These are phyloP conservation scores for Amphipyra berbera DNA, from an alignment of 2,888 invertebrate genomes.

Conservation along the genomic window DNA sequence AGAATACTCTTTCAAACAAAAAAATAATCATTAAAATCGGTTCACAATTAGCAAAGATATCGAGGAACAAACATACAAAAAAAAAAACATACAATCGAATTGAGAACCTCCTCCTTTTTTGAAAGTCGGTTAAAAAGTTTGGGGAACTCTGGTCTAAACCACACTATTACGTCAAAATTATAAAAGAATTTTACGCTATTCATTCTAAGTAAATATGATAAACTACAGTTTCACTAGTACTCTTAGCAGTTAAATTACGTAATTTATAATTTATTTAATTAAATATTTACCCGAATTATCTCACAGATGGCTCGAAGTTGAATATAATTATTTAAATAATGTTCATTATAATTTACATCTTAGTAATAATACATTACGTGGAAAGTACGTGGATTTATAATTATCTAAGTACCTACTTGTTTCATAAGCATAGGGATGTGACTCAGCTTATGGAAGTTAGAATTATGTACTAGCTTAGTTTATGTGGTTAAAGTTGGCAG, in stretches of 20 bases:
- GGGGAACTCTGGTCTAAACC: too few species aligned
- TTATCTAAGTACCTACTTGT: background rate
- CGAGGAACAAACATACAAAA: too few species aligned
- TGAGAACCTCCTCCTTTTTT: too few species aligned
- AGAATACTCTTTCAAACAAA: too few species aligned
- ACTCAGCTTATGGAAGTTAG: conserved; percentile 23
- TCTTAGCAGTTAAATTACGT: conserved; percentile 8
- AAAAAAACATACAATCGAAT: too few species aligned
- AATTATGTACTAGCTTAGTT: conserved; percentile 21
- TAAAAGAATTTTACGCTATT: conserved; percentile 8
- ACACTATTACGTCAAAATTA: conserved; percentile 18
- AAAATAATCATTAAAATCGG: too few species aligned
- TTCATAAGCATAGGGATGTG: conserved; percentile 11
- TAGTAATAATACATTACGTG: background rate
- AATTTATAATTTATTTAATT: conserved; percentile 18
- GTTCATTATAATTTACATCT: conserved; percentile 5
- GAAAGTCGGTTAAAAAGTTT: too few species aligned
- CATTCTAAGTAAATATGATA: conserved; percentile 14
- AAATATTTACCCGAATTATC: conserved; percentile 18
- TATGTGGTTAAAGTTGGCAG: conserved; percentile 20
- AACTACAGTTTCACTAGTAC: conserved; percentile 27
- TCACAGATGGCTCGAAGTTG: conserved; percentile 5
- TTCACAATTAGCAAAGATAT: too few species aligned
- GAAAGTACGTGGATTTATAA: conserved; percentile 11
- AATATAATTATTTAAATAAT: conserved; percentile 17